Evolutionary conservation across 1,140 invertebrate genomes (phyloP), one percentile per base, ranked within the genome.

Genomic region (Ridgeia piscesae): DNA sequence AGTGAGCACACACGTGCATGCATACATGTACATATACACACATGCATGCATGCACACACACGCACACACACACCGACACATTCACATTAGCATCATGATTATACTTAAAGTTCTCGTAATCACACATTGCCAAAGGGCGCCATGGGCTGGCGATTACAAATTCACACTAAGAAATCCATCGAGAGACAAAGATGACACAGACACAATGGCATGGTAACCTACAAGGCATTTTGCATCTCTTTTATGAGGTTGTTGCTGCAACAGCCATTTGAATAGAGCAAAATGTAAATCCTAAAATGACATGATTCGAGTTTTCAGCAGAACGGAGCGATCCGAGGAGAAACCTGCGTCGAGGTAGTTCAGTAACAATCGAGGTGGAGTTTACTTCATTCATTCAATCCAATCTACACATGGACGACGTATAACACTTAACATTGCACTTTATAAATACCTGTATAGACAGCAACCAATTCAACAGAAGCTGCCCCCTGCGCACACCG

Each of bases 401-500:
- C 58, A 77, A 77, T 77, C 58, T 77, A 77, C 58, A 77, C 58
- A 77, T 77, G 58, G 58, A 77, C 17, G 58, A 77, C 58, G 58
- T 77, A 77, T 77, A 77, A 77, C 58, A 77, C 58, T 77, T 77
- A 77, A 77, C 58, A 77, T 77, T 77, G 58, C 58, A 77, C 58
- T 77, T 77, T 77, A 21, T 77, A 77, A 77, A 77, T 77, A 77
- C 58, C 58, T 77, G 58, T 77, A 77, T 77, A 77, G 58, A 77
- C 58, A 77, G 58, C 42, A 42, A 42, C 27, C 58, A 77, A 77
- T 77, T 77, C 11, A 77, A 77, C 14, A 77, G 11, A 77, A 77
- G 11, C 8, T 8, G 58, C 27, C 58, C 58, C 58, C 58, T 77
- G 58, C 27, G 0, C 27, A 77, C 14, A 77, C 27, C 27, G 4